These are phyloP conservation scores for Addax nasomaculatus DNA, from an alignment of 2,113 vertebrate species.

Conservation along the genomic window DNA sequence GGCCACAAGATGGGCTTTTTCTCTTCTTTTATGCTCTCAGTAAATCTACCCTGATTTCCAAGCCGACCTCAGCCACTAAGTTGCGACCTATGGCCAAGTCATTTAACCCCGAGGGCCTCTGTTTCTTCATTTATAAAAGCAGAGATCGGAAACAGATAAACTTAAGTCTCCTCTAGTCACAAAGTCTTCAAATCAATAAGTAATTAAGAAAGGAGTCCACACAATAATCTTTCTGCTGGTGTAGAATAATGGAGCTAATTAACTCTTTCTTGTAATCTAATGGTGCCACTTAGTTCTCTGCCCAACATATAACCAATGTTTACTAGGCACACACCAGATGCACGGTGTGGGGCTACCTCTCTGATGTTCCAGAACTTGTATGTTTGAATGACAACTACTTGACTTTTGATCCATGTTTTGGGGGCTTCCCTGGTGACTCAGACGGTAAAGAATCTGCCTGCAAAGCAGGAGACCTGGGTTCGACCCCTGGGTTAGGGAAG, in stretches of 20 bases:
- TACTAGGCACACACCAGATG: neutral
- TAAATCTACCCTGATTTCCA: neutral
- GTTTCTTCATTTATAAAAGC: constrained; percentile 16
- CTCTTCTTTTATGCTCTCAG: neutral
- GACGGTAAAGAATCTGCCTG: neutral
- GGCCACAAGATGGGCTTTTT: neutral
- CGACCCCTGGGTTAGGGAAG: neutral
- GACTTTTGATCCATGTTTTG: neutral
- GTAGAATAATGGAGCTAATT: neutral
- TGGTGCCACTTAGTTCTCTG: constrained; percentile 20
- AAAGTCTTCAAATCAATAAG: constrained; percentile 46
- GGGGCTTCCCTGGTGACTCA: neutral
- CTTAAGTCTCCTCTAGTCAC: neutral
- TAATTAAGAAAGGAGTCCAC: constrained; percentile 36
- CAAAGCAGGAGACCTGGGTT: neutral
- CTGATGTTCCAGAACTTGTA: neutral
- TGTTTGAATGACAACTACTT: neutral
- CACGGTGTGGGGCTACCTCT: neutral
- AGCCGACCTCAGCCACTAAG: neutral
- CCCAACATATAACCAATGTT: constrained; percentile 20
- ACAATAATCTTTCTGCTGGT: constrained; percentile 14
- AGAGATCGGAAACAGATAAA: neutral
- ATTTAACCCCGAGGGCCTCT: neutral
- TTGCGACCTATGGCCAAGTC: neutral
- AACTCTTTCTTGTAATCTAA: constrained; percentile 37